These are phyloP conservation scores for Tetragnatha montana DNA, from an alignment of 2,888 invertebrate genomes.

Conservation along the genomic window DNA sequence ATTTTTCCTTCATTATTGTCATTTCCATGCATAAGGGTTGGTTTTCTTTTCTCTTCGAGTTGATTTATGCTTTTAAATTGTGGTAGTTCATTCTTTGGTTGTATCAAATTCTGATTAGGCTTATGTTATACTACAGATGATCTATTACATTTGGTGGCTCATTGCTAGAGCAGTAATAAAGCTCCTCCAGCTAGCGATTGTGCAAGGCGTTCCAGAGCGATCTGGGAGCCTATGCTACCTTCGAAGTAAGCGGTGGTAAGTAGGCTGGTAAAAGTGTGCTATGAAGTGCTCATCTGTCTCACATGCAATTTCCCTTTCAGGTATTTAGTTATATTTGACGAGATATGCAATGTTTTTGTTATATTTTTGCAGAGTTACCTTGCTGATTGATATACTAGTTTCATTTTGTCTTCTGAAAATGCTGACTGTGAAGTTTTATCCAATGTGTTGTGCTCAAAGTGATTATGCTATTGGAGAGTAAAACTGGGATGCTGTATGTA, in stretches of 20 bases:
- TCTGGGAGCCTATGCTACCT: constrained; percentile 62
- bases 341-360: constrained; percentile 69
- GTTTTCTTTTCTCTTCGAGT: constrained; percentile 39
- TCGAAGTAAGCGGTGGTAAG: constrained; percentile 66
- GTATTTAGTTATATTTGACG: constrained; percentile 30
- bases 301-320: constrained; percentile 50
- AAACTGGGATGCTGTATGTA: constrained; percentile 50
- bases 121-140: constrained; percentile 70
- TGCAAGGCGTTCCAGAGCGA: constrained; percentile 59
- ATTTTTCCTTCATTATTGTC: constrained; percentile 37
- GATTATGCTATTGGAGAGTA: constrained; percentile 59
- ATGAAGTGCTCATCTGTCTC: constrained; percentile 18
- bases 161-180: constrained; percentile 60
- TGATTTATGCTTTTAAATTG: constrained; percentile 24
- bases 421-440: constrained; percentile 64
- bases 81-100: constrained; percentile 46
- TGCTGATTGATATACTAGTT: constrained; percentile 53
- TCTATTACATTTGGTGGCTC: constrained; percentile 60
- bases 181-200: constrained; percentile 55
- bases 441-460: constrained; percentile 66
- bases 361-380: constrained; percentile 65
- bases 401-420: constrained; percentile 66
- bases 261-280: constrained; percentile 55
- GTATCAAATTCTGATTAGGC: constrained; percentile 55
- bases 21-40: constrained; percentile 29